Evolutionary conservation across 2,113 vertebrate genomes (phyloP).

Genomic region (Cacatua alba): DNA sequence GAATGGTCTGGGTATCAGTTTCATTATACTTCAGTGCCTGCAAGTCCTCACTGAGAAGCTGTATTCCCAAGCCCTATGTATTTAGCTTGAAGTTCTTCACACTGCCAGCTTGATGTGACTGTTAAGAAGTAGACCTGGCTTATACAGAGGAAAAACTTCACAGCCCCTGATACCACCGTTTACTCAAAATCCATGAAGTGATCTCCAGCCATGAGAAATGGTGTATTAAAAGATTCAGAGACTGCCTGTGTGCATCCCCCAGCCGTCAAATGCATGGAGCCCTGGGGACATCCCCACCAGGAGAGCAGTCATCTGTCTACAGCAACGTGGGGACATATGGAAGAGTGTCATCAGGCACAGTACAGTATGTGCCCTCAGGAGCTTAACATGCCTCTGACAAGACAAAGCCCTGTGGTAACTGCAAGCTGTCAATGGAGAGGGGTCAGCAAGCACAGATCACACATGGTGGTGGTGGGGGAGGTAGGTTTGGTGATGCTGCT

Average conservation of each 20-base stretch:
- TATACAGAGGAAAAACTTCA: background rate
- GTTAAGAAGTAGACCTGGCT: background rate
- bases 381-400: background rate
- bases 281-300: background rate
- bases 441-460: background rate
- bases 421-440: background rate
- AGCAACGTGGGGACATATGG: rapidly evolving
- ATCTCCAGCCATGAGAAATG: background rate
- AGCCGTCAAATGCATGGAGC: rapidly evolving
- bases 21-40: background rate
- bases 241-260: background rate
- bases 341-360: background rate
- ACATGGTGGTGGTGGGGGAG: background rate
- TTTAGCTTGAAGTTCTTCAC: background rate
- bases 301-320: background rate
- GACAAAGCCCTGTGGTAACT: background rate
- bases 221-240: background rate
- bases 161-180: background rate
- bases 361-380: background rate
- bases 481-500: background rate
- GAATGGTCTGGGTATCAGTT: background rate
- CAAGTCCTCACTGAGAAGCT: background rate
- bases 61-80: background rate
- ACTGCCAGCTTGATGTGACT: background rate
- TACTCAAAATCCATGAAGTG: background rate